These are phyloP conservation scores for Plebejus anna DNA, from an alignment of 2,888 invertebrate species.

Conservation along the genomic window DNA sequence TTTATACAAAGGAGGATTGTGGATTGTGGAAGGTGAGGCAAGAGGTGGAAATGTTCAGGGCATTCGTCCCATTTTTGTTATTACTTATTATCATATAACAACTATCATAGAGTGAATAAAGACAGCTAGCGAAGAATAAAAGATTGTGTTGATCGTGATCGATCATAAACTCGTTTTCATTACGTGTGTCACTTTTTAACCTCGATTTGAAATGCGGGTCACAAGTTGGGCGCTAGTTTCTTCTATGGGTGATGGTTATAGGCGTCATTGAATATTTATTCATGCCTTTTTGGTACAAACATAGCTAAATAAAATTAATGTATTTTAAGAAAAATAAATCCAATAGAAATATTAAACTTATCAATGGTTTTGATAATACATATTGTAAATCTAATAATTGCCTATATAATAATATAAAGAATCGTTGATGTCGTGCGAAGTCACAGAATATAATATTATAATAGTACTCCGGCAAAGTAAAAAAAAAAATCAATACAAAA, in stretches of 20 bases:
- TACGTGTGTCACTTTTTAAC: slow-evolving; percentile 23
- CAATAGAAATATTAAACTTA: too few species aligned
- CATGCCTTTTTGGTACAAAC: background rate
- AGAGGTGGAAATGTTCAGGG: too few species aligned
- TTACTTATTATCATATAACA: background rate
- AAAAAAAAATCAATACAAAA: too few species aligned
- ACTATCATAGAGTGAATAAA: background rate
- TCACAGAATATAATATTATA: too few species aligned
- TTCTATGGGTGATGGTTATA: background rate
- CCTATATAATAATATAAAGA: too few species aligned
- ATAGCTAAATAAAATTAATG: background rate
- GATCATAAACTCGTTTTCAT: slow-evolving; percentile 26
- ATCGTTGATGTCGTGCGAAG: too few species aligned
- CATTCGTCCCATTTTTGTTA: too few species aligned
- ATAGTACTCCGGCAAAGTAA: too few species aligned
- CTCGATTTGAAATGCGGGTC: slow-evolving; percentile 24
- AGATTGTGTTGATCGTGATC: slow-evolving; percentile 6
- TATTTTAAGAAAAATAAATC: too few species aligned
- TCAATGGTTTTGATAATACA: background rate
- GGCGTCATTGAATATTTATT: background rate
- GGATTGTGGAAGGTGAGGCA: too few species aligned
- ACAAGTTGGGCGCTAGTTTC: background rate
- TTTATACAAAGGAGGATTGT: too few species aligned
- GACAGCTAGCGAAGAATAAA: background rate
- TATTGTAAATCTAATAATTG: background rate